Percentiles rank a stretch among this genome's conserved stretches.
Evolutionary conservation across 1,140 invertebrate species (phyloP).

Genomic region (Bombus vancouverensis): DNA sequence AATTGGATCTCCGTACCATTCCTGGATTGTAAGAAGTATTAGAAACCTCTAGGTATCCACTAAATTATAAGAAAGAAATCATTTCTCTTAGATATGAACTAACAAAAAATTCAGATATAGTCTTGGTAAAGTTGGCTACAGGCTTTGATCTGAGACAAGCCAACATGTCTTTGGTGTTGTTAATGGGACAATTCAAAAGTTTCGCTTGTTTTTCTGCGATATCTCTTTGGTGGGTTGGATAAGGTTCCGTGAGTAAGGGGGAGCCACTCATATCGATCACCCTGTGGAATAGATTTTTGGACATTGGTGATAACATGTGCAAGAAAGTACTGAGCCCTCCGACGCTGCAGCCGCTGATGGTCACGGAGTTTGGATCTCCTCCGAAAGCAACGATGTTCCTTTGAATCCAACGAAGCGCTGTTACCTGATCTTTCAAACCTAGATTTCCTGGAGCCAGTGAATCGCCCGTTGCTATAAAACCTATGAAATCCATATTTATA

Average conservation of each 20-base stretch:
- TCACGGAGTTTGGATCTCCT: constrained; percentile 84
- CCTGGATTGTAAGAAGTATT: constrained; percentile 72
- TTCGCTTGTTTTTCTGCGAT: constrained; percentile 87
- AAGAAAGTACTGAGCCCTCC: constrained; percentile 85
- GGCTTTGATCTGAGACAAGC: constrained; percentile 85
- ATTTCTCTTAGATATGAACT: constrained; percentile 14
- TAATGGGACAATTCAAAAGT: constrained; percentile 86
- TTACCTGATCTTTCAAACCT: constrained; percentile 87
- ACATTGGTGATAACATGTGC: constrained; percentile 86
- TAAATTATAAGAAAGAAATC: not conserved
- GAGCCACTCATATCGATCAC: constrained; percentile 88
- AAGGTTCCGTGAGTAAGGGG: constrained; percentile 74
- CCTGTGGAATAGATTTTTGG: constrained; percentile 86
- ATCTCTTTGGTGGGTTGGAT: constrained; percentile 83
- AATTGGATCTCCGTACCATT: constrained; percentile 84
- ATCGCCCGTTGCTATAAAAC: constrained; percentile 72
- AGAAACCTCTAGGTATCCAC: too few relatives aligned
- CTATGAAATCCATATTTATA: constrained; percentile 14
- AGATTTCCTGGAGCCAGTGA: constrained; percentile 85
- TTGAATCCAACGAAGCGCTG: constrained; percentile 85
- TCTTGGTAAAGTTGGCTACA: constrained; percentile 66
- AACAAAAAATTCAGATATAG: constrained; percentile 66
- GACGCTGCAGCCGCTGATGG: constrained; percentile 88
- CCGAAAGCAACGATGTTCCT: constrained; percentile 85
- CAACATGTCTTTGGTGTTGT: constrained; percentile 84